A percentile compares a stretch with the other conserved stretches of the same genome.
Evolutionary conservation across 2,113 vertebrate species (phyloP).

Genomic region (Microtus pennsylvanicus): DNA sequence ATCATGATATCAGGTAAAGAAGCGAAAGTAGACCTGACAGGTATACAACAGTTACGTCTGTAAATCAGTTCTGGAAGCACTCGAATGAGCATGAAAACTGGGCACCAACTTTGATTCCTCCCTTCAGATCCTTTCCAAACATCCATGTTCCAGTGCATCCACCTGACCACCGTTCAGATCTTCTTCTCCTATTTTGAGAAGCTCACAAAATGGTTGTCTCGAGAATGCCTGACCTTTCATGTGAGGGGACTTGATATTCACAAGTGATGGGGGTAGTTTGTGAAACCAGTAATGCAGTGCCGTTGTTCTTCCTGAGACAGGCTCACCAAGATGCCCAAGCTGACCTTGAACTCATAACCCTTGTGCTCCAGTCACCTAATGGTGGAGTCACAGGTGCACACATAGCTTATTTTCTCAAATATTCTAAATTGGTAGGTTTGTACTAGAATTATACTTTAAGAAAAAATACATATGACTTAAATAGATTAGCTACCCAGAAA

Average conservation of each 20-base stretch:
- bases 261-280: not conserved
- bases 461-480: not conserved
- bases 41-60: not conserved
- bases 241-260: not conserved
- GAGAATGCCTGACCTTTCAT: not conserved
- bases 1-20: conserved; percentile 96
- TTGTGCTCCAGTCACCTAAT: not conserved
- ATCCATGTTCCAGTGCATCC: not conserved
- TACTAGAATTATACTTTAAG: not conserved
- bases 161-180: not conserved
- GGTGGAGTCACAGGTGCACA: not conserved
- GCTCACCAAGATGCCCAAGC: not conserved
- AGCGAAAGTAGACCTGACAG: not conserved
- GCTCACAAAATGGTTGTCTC: not conserved
- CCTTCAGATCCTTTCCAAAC: not conserved
- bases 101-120: not conserved
- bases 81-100: not conserved
- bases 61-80: not conserved
- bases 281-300: not conserved
- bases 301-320: not conserved
- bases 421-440: conserved; percentile 10
- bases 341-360: not conserved
- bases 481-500: not conserved
- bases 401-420: not conserved
- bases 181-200: not conserved